These are phyloP conservation scores for Spatula clypeata DNA, from an alignment of 2,797 vertebrate genomes.

Conservation along the genomic window DNA sequence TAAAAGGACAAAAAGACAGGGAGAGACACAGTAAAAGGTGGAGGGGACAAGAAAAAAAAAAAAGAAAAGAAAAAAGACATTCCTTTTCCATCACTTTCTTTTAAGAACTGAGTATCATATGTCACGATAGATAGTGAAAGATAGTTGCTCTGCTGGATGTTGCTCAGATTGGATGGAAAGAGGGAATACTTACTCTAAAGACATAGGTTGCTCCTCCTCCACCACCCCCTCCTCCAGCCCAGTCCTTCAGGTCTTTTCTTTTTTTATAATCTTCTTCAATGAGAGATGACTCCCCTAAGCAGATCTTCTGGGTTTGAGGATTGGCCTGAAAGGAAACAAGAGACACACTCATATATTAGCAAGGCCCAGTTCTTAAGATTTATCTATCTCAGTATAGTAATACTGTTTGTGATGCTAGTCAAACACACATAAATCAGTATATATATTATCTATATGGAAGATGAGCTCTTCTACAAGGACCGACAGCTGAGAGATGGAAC, in stretches of 20 bases:
- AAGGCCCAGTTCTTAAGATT: neutral
- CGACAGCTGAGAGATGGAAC: neutral
- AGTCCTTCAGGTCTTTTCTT: conserved; percentile 76
- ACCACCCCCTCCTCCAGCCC: conserved; percentile 93
- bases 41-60: too few species aligned
- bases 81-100: neutral
- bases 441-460: neutral
- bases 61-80: too few species aligned
- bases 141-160: neutral
- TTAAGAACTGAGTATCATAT: neutral
- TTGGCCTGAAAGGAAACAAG: conserved; percentile 84
- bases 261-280: conserved; percentile 87
- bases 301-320: conserved; percentile 88
- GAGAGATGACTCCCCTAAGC: conserved; percentile 90
- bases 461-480: neutral
- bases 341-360: neutral
- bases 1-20: neutral
- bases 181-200: conserved; percentile 85
- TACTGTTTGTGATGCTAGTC: neutral
- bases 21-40: neutral
- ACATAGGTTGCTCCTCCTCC: conserved; percentile 93
- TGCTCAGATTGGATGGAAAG: neutral
- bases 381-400: neutral
- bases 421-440: neutral
- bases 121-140: neutral